Percentiles rank a stretch among this genome's conserved stretches.
These are phyloP conservation scores for Mormyrops attenuatus DNA, from an alignment of 2,797 vertebrate species.

Conservation along the genomic window DNA sequence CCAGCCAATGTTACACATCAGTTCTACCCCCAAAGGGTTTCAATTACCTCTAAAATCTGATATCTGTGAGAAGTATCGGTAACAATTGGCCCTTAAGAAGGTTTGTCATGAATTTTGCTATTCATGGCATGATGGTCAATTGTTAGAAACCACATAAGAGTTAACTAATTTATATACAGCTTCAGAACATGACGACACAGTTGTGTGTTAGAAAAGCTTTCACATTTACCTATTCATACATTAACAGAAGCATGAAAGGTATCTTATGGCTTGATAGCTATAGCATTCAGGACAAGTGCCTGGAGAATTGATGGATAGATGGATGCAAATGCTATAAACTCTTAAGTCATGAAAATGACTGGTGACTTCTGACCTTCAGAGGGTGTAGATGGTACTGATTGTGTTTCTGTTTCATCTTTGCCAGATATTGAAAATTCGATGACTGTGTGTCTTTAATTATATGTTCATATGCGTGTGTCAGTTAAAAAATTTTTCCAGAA, in stretches of 20 bases:
- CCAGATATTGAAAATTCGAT: background rate
- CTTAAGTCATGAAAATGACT: background rate
- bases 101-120: background rate
- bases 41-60: background rate
- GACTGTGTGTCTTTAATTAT: background rate
- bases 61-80: background rate
- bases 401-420: background rate
- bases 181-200: too few relatives aligned
- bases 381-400: background rate
- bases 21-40: background rate
- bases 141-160: background rate
- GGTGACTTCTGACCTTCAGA: background rate
- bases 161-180: background rate
- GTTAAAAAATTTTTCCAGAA: background rate
- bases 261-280: too few relatives aligned
- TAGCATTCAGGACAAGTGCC: background rate
- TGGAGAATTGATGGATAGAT: background rate
- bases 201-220: too few relatives aligned
- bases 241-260: too few relatives aligned
- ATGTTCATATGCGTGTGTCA: background rate
- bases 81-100: background rate
- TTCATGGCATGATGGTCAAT: background rate
- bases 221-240: too few relatives aligned
- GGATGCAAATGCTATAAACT: background rate
- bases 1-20: background rate